Base-by-base conservation (phyloP, 2,888 invertebrate genomes). In the Apantesis nais region DNA sequence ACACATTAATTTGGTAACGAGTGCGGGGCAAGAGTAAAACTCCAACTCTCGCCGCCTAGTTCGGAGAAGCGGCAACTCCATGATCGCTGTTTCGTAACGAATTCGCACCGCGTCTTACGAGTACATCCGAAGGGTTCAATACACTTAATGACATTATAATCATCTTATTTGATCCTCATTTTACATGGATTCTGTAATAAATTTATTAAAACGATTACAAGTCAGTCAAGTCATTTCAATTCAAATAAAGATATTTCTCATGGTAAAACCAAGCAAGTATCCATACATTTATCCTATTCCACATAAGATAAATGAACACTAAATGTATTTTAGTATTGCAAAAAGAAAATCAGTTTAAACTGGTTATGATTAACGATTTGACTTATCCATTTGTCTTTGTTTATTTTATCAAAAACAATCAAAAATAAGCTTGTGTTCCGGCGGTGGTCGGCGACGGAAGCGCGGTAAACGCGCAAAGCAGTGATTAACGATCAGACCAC, bases 391-490 rank as follows among this genome's bases (percentile, higher is more conserved):
- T 90, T 88, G 89, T 91, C 89, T 90, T 89, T 91, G 92, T 92
- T 90, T 92, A 88, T 91, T 91, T 93, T 93, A 93, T 93, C 91
- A 92, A 92, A 94, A 94, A 93, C 93, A 93, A 94, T 93, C 91
- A 90, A 89, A 93, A 93, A 90, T 92, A 92, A 92, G 91, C 88
- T 88, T 86, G 88, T 88, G 87, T 92, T 90, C 91, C 92, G 91
- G 88, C 86, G 86, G 81, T 83, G 86, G 86, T 82, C 85, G 84
- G 86, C 86, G 90, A 90, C 92, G 90, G 92, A 90, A 91, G 86
- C 86, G 84, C 76, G 84, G 84, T 82, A 84, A 85, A 80, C 85
- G 78, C 78, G 78, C 81, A 72, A 75, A 73, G 81, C 86, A 67
- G 87, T 94, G 94, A 94, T 94, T 93, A 94, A 94, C 90, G 93